Base-by-base conservation (phyloP, 2,113 vertebrate species). In the Epinephelus moara region DNA sequence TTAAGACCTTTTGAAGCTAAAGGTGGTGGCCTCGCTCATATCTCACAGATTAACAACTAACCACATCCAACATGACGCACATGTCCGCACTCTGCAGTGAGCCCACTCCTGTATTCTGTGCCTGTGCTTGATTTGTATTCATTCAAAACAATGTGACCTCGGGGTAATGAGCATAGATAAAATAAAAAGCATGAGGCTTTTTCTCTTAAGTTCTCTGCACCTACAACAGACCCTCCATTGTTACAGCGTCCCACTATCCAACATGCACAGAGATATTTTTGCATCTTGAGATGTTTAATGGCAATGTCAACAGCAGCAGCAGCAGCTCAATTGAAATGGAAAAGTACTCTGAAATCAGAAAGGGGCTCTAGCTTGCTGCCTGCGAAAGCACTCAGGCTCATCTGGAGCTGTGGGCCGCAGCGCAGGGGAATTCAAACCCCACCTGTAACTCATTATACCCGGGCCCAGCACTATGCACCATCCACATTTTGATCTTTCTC, bases 371-470 rank as follows among this genome's bases (percentile, higher is more conserved):
- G 81, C 82, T 49, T 37, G 88, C 82, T 82, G 89, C 77, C 90
- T 91, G 92, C 80, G 81, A 89, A 93, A 92, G 88, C 88, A 88
- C 86, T 92, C 88, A 85, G 85, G 68, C 86, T 94, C 93, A 94
- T 93, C 93, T 94, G 93, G 91, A 89, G 85, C 88, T 81, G 88
- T 83, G 84, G 81, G 85, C 84, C 47, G 21, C 85, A 78, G 79
- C 57, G 1, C 80, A 21, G 83, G 73, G 78, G 90, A 89, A 91
- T 88, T 87, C 75, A 91, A 92, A 83, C 81, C 85, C 85, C 93
- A 94, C 93, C 94, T 95, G 92, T 89, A 90, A 91, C 86, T 94
- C 91, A 93, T 95, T 94, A 94, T 89, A 87, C 86, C 85, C 76
- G 23, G 61, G 78, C 88, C 78, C 61, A 18, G 79, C 80, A 53